phyloP scores from a whole-genome alignment of 2,797 vertebrate species.

The Nasua narica region DNA sequence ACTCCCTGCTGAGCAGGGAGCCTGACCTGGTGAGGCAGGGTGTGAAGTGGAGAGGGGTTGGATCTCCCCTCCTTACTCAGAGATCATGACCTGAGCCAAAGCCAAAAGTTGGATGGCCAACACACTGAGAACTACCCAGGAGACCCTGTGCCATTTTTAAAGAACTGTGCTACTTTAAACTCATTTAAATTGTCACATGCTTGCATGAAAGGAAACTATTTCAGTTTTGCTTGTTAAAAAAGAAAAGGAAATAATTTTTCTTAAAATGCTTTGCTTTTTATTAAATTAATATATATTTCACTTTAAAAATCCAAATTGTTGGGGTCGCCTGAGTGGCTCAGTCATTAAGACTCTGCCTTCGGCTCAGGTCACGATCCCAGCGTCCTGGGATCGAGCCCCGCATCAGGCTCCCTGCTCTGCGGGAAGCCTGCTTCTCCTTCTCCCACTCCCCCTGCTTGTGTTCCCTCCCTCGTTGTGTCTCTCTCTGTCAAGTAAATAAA shows the following conservation, averaged over 20 bases:
- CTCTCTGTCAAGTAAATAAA: no score
- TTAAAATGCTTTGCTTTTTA: not conserved
- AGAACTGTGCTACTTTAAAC: not conserved
- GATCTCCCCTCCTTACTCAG: not conserved
- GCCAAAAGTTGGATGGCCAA: not conserved
- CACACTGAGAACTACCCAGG: not conserved
- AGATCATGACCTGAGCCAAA: not conserved
- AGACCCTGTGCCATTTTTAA: not conserved
- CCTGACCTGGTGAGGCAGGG: not conserved
- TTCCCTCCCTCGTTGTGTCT: no score
- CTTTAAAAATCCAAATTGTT: not conserved
- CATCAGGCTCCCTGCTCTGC: no score
- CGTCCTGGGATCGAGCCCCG: no score
- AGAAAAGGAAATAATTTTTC: not conserved
- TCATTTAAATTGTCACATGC: not conserved
- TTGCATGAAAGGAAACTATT: not conserved
- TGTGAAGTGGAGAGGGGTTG: not conserved
- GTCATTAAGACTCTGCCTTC: no score
- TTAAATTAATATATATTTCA: not conserved
- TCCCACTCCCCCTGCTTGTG: no score
- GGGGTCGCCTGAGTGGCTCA: no score
- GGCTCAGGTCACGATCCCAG: no score
- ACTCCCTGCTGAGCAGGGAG: not conserved
- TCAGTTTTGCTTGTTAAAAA: conserved; percentile 8
- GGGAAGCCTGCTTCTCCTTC: no score